Conservation (phyloP, 2,797 vertebrate genomes). For the Staurois parvus region DNA sequence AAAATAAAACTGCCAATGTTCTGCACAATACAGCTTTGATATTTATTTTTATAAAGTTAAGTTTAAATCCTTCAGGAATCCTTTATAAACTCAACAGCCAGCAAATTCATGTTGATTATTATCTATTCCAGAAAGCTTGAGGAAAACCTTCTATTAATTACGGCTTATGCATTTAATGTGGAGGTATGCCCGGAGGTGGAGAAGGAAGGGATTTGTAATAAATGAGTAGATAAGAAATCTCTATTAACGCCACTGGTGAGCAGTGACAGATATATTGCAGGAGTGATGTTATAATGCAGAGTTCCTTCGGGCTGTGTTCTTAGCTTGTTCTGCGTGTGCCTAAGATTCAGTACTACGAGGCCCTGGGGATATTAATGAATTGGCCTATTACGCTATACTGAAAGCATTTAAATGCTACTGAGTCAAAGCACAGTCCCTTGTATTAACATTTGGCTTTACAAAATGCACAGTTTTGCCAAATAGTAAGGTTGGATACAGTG, state of each 20-base stretch:
- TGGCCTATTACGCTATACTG: constrained; percentile 90
- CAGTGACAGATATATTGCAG: constrained; percentile 81
- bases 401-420: constrained; percentile 86
- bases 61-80: constrained; percentile 57
- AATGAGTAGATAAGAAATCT: constrained; percentile 86
- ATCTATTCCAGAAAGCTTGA: constrained; percentile 79
- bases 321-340: constrained; percentile 78
- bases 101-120: constrained; percentile 79
- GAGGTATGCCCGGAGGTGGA: constrained; percentile 80
- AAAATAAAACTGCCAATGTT: background rate
- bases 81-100: constrained; percentile 72
- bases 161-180: constrained; percentile 74
- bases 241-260: constrained; percentile 76
- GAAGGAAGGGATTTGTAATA: constrained; percentile 76
- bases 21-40: constrained; percentile 4
- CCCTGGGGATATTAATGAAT: constrained; percentile 95
- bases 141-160: constrained; percentile 81
- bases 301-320: constrained; percentile 80
- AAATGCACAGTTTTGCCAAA: constrained; percentile 70
- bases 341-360: constrained; percentile 77
- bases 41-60: constrained; percentile 31
- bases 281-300: constrained; percentile 82
- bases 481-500: constrained; percentile 67
- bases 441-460: constrained; percentile 85
- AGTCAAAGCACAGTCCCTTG: constrained; percentile 78